phyloP scores from a whole-genome alignment of 2,888 invertebrate species.

The Caenorhabditis panamensis region DNA sequence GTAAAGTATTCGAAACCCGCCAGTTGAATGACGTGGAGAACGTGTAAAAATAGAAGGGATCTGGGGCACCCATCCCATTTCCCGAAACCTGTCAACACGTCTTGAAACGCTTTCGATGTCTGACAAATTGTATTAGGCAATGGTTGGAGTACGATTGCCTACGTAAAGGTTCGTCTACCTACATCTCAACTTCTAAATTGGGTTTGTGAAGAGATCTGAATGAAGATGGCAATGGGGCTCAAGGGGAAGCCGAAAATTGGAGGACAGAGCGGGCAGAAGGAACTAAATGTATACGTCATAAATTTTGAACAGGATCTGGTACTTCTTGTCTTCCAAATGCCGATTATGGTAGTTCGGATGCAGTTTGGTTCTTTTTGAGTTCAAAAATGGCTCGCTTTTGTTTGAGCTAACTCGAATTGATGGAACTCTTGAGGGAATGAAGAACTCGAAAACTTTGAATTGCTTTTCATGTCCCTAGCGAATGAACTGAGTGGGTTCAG shows the following conservation, averaged over 20 bases:
- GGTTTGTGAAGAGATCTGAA: slow-evolving; percentile 12
- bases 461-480: background rate
- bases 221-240: background rate
- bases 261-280: slow-evolving; percentile 9
- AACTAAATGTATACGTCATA: slow-evolving; percentile 15
- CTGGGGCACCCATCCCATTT: background rate
- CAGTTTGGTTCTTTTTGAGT: slow-evolving; percentile 17
- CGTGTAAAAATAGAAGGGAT: slow-evolving; percentile 37
- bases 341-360: slow-evolving; percentile 19
- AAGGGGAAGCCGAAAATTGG: background rate
- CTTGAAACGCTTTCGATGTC: slow-evolving; percentile 49
- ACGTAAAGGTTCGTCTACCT: slow-evolving; percentile 46
- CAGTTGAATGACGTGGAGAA: slow-evolving; percentile 42
- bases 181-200: slow-evolving; percentile 23
- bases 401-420: slow-evolving; percentile 9
- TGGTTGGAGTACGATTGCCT: slow-evolving; percentile 27
- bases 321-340: slow-evolving; percentile 22
- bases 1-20: background rate
- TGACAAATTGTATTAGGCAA: slow-evolving; percentile 50
- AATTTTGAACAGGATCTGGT: slow-evolving; percentile 41
- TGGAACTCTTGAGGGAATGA: slow-evolving; percentile 20
- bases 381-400: slow-evolving; percentile 30
- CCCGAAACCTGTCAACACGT: slow-evolving; percentile 52
- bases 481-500: background rate
- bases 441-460: background rate